Conservation (phyloP, 2,797 vertebrate genomes). For the Smutsia gigantea region DNA sequence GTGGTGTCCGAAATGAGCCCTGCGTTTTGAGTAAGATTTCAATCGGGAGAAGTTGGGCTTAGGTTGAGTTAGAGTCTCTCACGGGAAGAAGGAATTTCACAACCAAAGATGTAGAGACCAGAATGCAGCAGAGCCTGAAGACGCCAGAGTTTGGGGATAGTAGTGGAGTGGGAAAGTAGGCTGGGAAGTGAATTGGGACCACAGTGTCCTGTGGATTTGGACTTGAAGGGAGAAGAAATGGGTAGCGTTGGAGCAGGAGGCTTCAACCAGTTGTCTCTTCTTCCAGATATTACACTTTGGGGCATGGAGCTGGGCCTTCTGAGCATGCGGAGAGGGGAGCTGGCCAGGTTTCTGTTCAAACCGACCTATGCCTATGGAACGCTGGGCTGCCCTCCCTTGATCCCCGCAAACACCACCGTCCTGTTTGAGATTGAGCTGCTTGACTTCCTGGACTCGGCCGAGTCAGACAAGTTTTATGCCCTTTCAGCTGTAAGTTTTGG, state of each 20-base stretch:
- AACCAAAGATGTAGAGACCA: neutral
- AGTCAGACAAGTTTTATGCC: slow-evolving; percentile 90
- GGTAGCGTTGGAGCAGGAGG: no score
- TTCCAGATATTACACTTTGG: slow-evolving; percentile 91
- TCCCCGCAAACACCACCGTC: slow-evolving; percentile 89
- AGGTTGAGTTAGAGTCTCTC: neutral
- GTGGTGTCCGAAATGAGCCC: neutral
- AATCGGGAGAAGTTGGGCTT: neutral
- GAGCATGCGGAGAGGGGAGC: slow-evolving; percentile 95
- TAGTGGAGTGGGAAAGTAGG: neutral
- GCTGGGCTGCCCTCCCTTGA: slow-evolving; percentile 92
- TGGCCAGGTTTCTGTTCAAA: slow-evolving; percentile 90
- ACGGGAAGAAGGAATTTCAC: neutral
- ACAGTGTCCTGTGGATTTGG: fast-evolving
- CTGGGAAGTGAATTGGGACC: neutral
- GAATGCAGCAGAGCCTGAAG: neutral
- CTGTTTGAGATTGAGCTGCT: slow-evolving; percentile 94
- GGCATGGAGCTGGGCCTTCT: slow-evolving; percentile 94
- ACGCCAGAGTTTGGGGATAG: neutral
- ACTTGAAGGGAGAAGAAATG: neutral
- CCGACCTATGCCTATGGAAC: slow-evolving; percentile 93
- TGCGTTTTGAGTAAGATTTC: neutral
- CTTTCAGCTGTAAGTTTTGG: slow-evolving; percentile 87
- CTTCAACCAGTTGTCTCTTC: neutral
- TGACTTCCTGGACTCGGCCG: slow-evolving; percentile 92